Evolutionary conservation across 2,888 invertebrate species (phyloP), one percentile per base, ranked within the genome.

Genomic region (Epinotia demarniana): DNA sequence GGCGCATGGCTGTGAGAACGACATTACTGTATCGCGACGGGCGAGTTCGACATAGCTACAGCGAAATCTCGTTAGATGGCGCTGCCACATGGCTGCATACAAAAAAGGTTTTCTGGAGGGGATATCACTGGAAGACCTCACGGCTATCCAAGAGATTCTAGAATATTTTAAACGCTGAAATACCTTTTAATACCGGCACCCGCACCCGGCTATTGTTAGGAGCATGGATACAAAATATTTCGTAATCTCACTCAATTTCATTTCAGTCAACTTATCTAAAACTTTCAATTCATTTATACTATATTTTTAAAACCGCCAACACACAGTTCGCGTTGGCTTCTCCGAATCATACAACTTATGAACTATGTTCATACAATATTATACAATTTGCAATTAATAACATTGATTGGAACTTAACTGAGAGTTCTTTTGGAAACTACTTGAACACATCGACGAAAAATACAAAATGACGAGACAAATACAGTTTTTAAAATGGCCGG

Each of bases 231-330:
- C 64, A 71, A 77, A 75, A 73, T 55, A 43, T 71, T 70, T 75
- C 83, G 83, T 79, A 73, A 80, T 80, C 83, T 84, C 85, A 85
- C 85, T 85, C 84, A 78, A 80, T 79, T 80, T 80, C 80, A 80
- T 73, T 72, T 71, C 76, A 70, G 69, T 76, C 69, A 71, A 66
- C 63, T 66, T 70, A 66, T 62, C 62, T 72, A 72, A 76, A 68
- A 71, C 71, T 75, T 70, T 61, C 64, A 74, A 70, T 70, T 58
- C 63, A 70, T 74, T 18, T 72, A 62, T 64, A 49, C 55, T 58
- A 67, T 73, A 69, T 69, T 74, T 74, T 58, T 49, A 69, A 74
- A 70, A 63, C 33, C 46, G 64, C 69, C 72, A 58, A 64, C n/a
- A 27, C 49, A 63, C 33, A 63, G n/a, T 39, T 18, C 39, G 68